A percentile compares a stretch with the other conserved stretches of the same genome.
Evolutionary conservation across 2,113 vertebrate genomes (phyloP).

Genomic region (Solenodon paradoxus): DNA sequence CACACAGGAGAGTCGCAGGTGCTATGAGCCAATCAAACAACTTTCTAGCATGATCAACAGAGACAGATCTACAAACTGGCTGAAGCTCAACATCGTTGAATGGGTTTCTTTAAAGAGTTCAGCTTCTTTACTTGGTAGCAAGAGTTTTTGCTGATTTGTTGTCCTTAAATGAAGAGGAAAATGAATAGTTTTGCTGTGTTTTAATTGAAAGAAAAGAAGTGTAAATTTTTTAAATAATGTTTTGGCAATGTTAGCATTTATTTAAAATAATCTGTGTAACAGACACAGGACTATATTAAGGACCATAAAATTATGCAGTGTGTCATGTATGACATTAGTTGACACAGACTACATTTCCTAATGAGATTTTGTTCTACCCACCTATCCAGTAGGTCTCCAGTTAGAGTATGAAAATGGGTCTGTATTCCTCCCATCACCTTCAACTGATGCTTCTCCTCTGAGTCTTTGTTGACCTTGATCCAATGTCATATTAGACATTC

Average conservation of each 20-base stretch:
- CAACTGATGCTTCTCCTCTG: not conserved
- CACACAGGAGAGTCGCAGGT: not conserved
- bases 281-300: not conserved
- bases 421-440: not conserved
- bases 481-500: too few relatives aligned
- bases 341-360: not conserved
- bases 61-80: not conserved
- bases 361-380: not conserved
- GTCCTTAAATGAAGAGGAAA: not conserved
- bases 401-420: not conserved
- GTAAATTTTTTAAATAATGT: not conserved
- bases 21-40: not conserved
- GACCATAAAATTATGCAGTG: not conserved
- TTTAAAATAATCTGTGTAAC: not conserved
- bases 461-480: not conserved
- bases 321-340: not conserved
- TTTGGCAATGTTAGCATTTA: not conserved
- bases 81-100: not conserved
- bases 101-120: not conserved
- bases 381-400: not conserved
- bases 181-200: not conserved
- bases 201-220: not conserved
- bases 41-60: not conserved
- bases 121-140: not conserved
- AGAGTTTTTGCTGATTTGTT: not conserved